A percentile compares a stretch with the other conserved stretches of the same genome.
Evolutionary conservation across 2,888 invertebrate genomes (phyloP).

Genomic region (Drosophila mayaguana): DNA sequence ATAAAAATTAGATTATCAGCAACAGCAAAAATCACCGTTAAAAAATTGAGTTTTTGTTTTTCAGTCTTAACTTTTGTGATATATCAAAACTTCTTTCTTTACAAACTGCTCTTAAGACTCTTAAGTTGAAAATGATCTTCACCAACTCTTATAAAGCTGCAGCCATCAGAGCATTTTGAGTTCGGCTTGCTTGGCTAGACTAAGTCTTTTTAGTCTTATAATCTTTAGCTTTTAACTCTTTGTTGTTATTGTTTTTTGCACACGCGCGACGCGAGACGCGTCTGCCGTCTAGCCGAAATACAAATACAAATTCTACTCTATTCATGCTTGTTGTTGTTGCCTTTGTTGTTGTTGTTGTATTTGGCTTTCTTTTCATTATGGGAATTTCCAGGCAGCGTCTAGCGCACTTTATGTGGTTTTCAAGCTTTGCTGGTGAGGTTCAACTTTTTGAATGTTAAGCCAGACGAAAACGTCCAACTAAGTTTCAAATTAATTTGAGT

Average conservation of each 20-base stretch:
- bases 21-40: too few relatives aligned
- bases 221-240: slow-evolving; percentile 49
- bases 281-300: slow-evolving; percentile 28
- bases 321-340: slow-evolving; percentile 22
- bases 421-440: slow-evolving; percentile 13
- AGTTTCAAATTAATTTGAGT: slow-evolving; percentile 61
- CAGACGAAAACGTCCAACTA: slow-evolving; percentile 38
- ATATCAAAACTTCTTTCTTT: too few relatives aligned
- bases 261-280: slow-evolving; percentile 64
- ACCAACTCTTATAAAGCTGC: background rate
- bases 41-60: too few relatives aligned
- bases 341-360: slow-evolving; percentile 19
- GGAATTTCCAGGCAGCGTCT: slow-evolving; percentile 72
- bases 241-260: slow-evolving; percentile 38
- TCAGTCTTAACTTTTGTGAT: too few relatives aligned
- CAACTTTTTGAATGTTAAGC: slow-evolving; percentile 35
- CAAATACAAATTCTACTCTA: slow-evolving; percentile 37
- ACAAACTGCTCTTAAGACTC: too few relatives aligned
- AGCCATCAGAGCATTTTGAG: background rate
- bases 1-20: too few relatives aligned
- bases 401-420: slow-evolving; percentile 41
- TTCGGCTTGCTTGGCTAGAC: background rate
- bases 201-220: slow-evolving; percentile 38
- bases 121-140: background rate
- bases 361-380: slow-evolving; percentile 65